Evolutionary conservation across 2,113 vertebrate genomes (phyloP).

Genomic region (Nesoenas mayeri): DNA sequence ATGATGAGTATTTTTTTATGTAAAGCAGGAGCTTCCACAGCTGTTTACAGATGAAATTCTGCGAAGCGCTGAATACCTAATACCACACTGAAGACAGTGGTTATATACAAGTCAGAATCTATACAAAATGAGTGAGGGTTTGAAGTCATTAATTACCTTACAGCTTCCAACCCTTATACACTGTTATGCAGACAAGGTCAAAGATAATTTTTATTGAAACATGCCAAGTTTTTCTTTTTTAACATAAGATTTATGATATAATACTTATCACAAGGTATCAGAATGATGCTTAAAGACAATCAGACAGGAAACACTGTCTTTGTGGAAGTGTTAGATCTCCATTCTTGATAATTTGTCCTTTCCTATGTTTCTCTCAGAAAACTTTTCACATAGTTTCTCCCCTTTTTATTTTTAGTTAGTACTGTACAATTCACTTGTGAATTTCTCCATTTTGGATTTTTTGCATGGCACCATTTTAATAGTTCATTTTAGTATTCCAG

Average conservation of each 20-base stretch:
- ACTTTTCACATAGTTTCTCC: not conserved
- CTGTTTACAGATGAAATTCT: slow-evolving; percentile 20
- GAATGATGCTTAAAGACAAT: not conserved
- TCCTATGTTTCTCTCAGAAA: not conserved
- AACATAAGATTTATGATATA: not conserved
- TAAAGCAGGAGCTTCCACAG: slow-evolving; percentile 19
- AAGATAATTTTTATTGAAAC: not conserved
- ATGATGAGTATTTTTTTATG: not conserved
- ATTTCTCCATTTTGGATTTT: not conserved
- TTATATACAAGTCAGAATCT: not conserved
- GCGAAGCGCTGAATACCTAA: not conserved
- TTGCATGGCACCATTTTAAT: not conserved
- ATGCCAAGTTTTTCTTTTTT: not conserved
- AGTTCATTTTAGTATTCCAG: not conserved
- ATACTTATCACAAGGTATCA: not conserved
- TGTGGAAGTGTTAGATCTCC: not conserved
- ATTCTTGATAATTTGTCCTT: not conserved
- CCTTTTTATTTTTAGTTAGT: not conserved
- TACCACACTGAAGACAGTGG: not conserved
- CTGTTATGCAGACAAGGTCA: not conserved
- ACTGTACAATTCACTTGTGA: not conserved
- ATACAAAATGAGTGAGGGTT: not conserved
- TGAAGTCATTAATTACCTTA: not conserved
- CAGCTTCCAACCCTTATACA: not conserved
- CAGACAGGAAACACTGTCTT: not conserved